Evolutionary conservation across 2,113 vertebrate species (phyloP), one percentile per base, ranked within the genome.

Genomic region (Condylura cristata): DNA sequence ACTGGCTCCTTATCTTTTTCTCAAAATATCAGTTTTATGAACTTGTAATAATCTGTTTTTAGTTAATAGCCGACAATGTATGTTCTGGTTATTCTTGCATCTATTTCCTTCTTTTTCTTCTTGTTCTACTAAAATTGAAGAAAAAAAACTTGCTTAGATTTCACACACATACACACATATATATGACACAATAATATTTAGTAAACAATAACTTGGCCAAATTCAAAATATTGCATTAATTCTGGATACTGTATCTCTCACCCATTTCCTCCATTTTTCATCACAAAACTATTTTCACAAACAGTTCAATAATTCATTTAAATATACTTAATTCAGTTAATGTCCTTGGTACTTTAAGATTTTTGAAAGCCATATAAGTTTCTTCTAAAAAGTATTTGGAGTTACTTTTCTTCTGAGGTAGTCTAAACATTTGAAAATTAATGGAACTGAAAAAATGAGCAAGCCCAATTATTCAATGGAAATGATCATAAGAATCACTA

Each of bases 381-480:
- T 75, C 14, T 75, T 63, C 20, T 71, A 78, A 83, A 48, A 41
- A 17, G 20, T 6, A 63, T 1, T 34, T 71, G 8, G 18, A 65
- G n/a, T 44, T 82, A 34, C 53, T 32, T 48, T 48, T 48, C 28
- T 86, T 37, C 4, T 48, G 41, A 37, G 5, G 48, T 72, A 82
- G 37, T 11, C 44, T 76, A 78, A 74, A 93, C 8, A 68, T 48
- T 86, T 53, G 37, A 26, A 66, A 81, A 48, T 56, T 89, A 75
- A 61, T 68, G 2, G 76, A 92, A 78, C 8, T 9, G 48, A 37
- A 79, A 66, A 66, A 8, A 39, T 80, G 88, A 87, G 0, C 28
- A 65, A 34, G 14, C 6, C n/a, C 68, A 91, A 46, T 74, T 91
- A 89, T 81, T 76, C 13, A 87, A 48, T 22, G 75, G 9, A 65